Percentiles rank a stretch among this genome's conserved stretches.
Conservation (phyloP, 2,113 vertebrate genomes). For the Stictonetta naevosa region DNA sequence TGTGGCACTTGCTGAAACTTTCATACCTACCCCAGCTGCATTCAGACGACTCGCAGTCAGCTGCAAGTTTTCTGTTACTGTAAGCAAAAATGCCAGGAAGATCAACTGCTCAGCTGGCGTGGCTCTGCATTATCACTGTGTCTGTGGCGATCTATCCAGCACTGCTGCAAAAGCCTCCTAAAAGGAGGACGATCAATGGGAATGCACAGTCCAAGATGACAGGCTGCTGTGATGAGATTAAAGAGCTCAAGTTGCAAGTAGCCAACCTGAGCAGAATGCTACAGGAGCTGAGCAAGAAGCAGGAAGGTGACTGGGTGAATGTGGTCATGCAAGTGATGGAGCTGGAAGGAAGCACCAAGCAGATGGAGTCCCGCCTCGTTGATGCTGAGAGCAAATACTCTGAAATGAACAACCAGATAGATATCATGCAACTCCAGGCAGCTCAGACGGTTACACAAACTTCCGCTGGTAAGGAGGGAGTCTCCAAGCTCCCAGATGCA, state of each 20-base stretch:
- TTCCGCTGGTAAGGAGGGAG: conserved; percentile 87
- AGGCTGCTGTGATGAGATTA: conserved; percentile 90
- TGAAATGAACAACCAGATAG: conserved; percentile 93
- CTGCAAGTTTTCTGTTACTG: conserved; percentile 23
- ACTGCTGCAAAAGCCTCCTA: conserved; percentile 82
- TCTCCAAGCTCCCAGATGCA: not conserved
- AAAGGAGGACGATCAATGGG: conserved; percentile 18
- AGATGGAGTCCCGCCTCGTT: conserved; percentile 84
- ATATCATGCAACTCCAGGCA: conserved; percentile 94
- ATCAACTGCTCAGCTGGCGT: conserved; percentile 33
- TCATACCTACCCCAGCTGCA: conserved; percentile 5
- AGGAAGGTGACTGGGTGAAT: conserved; percentile 86
- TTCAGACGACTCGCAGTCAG: not conserved
- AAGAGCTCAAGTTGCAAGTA: conserved; percentile 87
- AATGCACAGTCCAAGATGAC: conserved; percentile 66
- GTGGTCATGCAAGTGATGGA: conserved; percentile 92
- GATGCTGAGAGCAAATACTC: conserved; percentile 95
- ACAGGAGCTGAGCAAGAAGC: conserved; percentile 87
- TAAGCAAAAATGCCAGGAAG: conserved; percentile 72
- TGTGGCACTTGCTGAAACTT: conserved; percentile 8
- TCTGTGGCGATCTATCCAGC: conserved; percentile 52
- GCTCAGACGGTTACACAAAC: conserved; percentile 89
- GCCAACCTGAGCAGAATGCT: conserved; percentile 91
- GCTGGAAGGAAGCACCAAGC: conserved; percentile 86
- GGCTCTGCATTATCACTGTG: conserved; percentile 64